A percentile compares a stretch with the other conserved stretches of the same genome.
Conservation (phyloP, 2,113 vertebrate species). For the Grammomys surdaster region DNA sequence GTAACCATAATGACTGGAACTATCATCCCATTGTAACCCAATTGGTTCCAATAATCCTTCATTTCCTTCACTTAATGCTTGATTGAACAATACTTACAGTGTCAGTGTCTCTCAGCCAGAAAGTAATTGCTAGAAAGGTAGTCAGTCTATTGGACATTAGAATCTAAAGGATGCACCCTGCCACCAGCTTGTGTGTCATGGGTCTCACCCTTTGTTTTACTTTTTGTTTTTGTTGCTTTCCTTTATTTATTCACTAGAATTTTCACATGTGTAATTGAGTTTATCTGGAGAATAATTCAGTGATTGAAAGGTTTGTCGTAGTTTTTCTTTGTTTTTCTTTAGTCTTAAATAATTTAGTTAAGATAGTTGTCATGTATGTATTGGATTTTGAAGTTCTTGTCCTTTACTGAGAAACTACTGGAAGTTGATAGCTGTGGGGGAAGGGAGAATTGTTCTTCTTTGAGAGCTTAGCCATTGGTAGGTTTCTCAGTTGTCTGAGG, state of each 20-base stretch:
- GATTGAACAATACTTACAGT: accelerated
- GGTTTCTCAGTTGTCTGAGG: not conserved
- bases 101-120: not conserved
- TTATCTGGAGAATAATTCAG: not conserved
- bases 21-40: not conserved
- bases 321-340: not conserved
- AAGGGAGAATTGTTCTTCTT: not conserved
- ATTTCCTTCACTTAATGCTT: not conserved
- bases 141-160: not conserved
- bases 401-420: not conserved
- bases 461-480: too few species aligned
- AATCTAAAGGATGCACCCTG: not conserved
- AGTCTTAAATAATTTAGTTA: not conserved
- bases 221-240: not conserved
- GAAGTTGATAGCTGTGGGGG: not conserved
- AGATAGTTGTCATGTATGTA: slow-evolving; percentile 26
- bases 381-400: not conserved
- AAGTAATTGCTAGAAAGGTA: not conserved
- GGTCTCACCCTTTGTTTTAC: not conserved
- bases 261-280: not conserved
- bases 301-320: not conserved
- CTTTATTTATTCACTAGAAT: not conserved
- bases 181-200: not conserved
- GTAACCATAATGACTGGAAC: not conserved
- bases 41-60: not conserved